Evolutionary conservation across 64 coral and sea anemone genomes (phyloP).

Genomic region (Pocillopora verrucosa): DNA sequence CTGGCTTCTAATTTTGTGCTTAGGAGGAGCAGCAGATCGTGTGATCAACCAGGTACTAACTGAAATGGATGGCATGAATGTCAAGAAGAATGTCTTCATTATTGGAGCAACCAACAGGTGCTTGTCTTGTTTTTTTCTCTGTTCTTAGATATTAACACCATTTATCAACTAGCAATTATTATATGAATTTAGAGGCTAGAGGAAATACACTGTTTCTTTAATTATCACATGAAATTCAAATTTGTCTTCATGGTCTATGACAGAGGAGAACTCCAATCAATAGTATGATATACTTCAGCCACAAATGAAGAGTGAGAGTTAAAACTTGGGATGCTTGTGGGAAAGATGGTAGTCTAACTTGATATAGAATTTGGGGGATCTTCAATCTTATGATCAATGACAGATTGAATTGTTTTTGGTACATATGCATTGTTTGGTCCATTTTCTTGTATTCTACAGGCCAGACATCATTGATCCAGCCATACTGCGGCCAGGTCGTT

Average conservation of each 20-base stretch:
- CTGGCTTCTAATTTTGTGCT: not conserved
- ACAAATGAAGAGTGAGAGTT: no score
- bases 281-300: no score
- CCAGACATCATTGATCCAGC: slow-evolving; percentile 99
- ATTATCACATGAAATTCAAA: no score
- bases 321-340: no score
- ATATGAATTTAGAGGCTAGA: not conserved
- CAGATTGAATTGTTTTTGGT: no score
- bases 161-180: no score
- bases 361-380: no score
- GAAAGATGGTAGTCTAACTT: no score
- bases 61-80: slow-evolving; percentile 99
- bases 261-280: no score
- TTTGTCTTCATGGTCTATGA: no score
- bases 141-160: no score
- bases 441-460: slow-evolving; percentile 31
- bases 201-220: not conserved
- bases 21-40: slow-evolving; percentile 95
- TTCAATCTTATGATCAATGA: no score
- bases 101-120: slow-evolving; percentile 99
- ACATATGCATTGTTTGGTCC: not conserved
- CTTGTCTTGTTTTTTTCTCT: not conserved
- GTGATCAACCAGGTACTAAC: slow-evolving; percentile 98
- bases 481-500: slow-evolving; percentile 92
- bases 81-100: slow-evolving; percentile 99